Base-by-base conservation (phyloP, 2,888 invertebrate species). In the Catocala nupta region DNA sequence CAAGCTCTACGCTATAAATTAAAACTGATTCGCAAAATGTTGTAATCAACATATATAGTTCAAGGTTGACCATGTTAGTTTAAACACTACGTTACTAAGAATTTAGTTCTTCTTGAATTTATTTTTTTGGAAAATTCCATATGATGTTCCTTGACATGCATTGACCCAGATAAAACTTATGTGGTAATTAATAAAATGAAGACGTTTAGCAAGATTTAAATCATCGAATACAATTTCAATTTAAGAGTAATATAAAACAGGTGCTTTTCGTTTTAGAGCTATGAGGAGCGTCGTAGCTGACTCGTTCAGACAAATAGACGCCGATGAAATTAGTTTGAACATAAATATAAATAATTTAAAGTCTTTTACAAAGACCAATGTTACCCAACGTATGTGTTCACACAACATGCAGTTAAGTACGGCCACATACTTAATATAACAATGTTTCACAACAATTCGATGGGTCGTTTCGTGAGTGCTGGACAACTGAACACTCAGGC, bases 11-110 rank as follows among this genome's bases (percentile, higher is more conserved):
- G 58, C 69, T 68, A 69, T 78, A 75, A 78, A 78, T 73, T 72
- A 71, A 62, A 77, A 66, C 64, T 67, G 71, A 73, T 79, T 77
- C 68, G 75, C 77, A 50, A 76, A 76, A 78, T 77, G 73, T 78
- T 75, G 63, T 70, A 71, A 74, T 78, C 73, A 66, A 65, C 66
- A 49, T 63, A 75, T 70, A 78, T 74, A 71, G 78, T 77, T 79
- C 78, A 79, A 74, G 78, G 78, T 49, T 65, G 61, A 63, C 63
- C 56, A 66, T 63, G 70, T 69, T 73, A 61, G 59, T 64, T 66
- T 55, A 57, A 61, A 65, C 59, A 59, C 33, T 55, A 68, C 68
- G 65, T 61, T 58, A 57, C 52, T 59, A 49, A 49, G 42, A 39
- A 12, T 50, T 45, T 48, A 39, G 52, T 16, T 25, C 69, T 64